Evolutionary conservation across 2,113 vertebrate species (phyloP).

Genomic region (Phylloscopus trochiloides): DNA sequence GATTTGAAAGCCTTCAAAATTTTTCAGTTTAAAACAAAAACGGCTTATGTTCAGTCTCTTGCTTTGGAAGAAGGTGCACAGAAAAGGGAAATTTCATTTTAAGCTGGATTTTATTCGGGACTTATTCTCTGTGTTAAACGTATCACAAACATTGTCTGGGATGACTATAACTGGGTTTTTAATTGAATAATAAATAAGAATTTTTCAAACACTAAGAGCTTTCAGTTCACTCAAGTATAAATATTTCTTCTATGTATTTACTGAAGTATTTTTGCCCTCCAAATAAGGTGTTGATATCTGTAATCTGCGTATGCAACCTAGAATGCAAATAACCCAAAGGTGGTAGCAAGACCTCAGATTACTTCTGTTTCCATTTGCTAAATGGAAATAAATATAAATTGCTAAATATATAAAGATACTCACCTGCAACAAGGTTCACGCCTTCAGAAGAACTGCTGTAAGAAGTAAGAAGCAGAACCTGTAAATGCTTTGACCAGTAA

Average conservation of each 20-base stretch:
- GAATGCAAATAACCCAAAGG: neutral
- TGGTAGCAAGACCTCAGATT: neutral
- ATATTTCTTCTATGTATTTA: neutral
- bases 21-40: neutral
- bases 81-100: neutral
- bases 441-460: conserved; percentile 77
- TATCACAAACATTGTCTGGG: neutral
- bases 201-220: neutral
- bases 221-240: neutral
- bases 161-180: neutral
- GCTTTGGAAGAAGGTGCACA: neutral
- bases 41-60: neutral
- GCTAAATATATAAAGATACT: conserved; percentile 34
- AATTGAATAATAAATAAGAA: neutral
- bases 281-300: neutral
- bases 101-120: neutral
- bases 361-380: neutral
- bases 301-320: neutral
- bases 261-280: neutral
- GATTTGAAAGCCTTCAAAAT: too few species aligned
- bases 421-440: conserved; percentile 79
- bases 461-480: conserved; percentile 24
- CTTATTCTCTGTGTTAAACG: neutral
- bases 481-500: neutral
- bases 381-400: neutral